Evolutionary conservation across 2,888 invertebrate species (phyloP).

Genomic region (Xanthorhoe spadicearia): DNA sequence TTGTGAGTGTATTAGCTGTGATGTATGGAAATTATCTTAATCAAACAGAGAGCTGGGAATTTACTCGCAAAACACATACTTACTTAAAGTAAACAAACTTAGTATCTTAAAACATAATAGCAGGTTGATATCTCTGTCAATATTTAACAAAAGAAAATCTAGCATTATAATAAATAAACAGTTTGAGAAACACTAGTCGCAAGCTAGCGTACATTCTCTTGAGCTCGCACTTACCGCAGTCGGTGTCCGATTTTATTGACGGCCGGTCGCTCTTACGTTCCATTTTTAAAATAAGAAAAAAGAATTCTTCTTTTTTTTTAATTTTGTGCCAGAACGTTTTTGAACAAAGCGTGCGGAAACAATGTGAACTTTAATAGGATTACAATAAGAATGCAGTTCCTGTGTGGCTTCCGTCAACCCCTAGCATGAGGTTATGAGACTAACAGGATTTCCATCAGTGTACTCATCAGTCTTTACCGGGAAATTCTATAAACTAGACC

Average conservation of each 20-base stretch:
- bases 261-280: conserved; percentile 55
- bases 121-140: conserved; percentile 33
- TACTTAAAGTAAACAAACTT: too few species aligned
- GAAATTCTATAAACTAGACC: conserved; percentile 45
- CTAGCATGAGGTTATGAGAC: conserved; percentile 53
- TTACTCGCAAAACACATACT: too few species aligned
- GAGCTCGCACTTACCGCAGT: conserved; percentile 54
- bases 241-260: conserved; percentile 54
- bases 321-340: conserved; percentile 22
- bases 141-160: conserved; percentile 41
- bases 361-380: conserved; percentile 60
- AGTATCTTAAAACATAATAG: conserved; percentile 11
- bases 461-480: conserved; percentile 47
- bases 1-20: background rate
- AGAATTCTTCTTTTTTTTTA: conserved; percentile 3
- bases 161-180: conserved; percentile 35
- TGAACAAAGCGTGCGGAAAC: conserved; percentile 40
- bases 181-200: conserved; percentile 65
- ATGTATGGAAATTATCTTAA: background rate
- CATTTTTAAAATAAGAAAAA: conserved; percentile 16
- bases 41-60: background rate
- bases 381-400: conserved; percentile 53
- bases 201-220: conserved; percentile 64
- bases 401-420: conserved; percentile 67
- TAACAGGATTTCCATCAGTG: conserved; percentile 58